A percentile compares a stretch with the other conserved stretches of the same genome.
Evolutionary conservation across 2,888 invertebrate genomes (phyloP).

Genomic region (Zhuqinia jingwanae): DNA sequence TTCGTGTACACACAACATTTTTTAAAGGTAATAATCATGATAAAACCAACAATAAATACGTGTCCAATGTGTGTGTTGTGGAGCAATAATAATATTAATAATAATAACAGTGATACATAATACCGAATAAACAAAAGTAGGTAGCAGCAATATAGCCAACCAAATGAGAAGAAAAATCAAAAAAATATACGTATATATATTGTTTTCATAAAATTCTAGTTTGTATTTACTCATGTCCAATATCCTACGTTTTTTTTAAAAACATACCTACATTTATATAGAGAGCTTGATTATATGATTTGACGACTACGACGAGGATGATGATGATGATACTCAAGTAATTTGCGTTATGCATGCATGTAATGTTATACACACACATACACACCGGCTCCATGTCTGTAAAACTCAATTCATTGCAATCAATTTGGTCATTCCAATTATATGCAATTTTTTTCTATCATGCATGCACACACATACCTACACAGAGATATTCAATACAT

Average conservation of each 20-base stretch:
- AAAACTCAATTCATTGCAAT: slow-evolving; percentile 44
- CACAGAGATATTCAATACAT: slow-evolving; percentile 22
- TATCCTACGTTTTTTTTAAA: too few species aligned
- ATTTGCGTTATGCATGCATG: too few species aligned
- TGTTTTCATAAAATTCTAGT: too few species aligned
- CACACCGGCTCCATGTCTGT: slow-evolving; percentile 47
- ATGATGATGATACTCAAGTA: too few species aligned
- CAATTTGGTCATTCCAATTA: slow-evolving; percentile 58
- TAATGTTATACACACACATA: neutral
- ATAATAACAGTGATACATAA: slow-evolving; percentile 40
- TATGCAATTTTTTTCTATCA: slow-evolving; percentile 46
- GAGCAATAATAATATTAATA: slow-evolving; percentile 25
- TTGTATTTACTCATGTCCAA: too few species aligned
- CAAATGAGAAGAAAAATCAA: slow-evolving; percentile 10
- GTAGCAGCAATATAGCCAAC: too few species aligned
- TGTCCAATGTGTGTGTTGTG: slow-evolving; percentile 30
- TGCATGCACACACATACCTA: neutral
- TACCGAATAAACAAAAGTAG: slow-evolving; percentile 39
- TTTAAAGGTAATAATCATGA: slow-evolving; percentile 43
- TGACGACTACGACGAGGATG: neutral
- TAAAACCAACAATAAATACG: slow-evolving; percentile 46
- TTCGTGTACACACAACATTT: slow-evolving; percentile 16
- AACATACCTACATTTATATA: too few species aligned
- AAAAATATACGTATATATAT: too few species aligned
- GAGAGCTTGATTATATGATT: too few species aligned